These are phyloP conservation scores for Ceratina calcarata DNA, from an alignment of 1,140 invertebrate species.

Conservation along the genomic window DNA sequence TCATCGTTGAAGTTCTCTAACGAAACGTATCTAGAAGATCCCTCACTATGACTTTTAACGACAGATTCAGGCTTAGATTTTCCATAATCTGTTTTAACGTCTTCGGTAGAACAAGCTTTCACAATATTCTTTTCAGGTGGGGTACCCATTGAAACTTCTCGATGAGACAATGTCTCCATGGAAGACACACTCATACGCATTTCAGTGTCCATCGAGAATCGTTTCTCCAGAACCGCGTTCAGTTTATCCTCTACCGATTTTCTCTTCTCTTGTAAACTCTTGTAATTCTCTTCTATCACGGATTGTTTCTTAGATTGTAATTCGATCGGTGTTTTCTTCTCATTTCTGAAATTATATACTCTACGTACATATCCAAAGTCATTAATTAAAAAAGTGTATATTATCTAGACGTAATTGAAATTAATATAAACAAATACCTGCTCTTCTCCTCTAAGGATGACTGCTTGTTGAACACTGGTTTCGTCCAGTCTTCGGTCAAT, in stretches of 20 bases:
- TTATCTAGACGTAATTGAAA: neutral
- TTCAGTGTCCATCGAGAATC: constrained; percentile 70
- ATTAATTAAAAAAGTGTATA: neutral
- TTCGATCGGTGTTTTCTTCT: constrained; percentile 48
- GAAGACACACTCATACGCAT: constrained; percentile 60
- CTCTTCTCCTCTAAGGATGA: constrained; percentile 72
- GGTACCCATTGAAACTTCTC: constrained; percentile 36
- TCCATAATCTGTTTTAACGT: constrained; percentile 71
- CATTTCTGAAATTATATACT: constrained; percentile 52
- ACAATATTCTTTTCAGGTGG: constrained; percentile 60
- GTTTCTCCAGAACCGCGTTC: constrained; percentile 77
- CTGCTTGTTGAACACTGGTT: constrained; percentile 68
- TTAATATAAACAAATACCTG: constrained; percentile 52
- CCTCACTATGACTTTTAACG: constrained; percentile 71
- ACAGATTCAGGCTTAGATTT: constrained; percentile 56
- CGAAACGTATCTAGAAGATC: constrained; percentile 74
- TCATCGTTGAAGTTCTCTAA: constrained; percentile 72
- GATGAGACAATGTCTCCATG: constrained; percentile 55
- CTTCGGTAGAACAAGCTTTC: constrained; percentile 73
- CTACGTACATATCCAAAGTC: neutral
- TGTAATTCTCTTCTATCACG: constrained; percentile 55
- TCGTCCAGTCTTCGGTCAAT: constrained; percentile 69
- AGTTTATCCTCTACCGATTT: constrained; percentile 77
- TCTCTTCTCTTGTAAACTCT: constrained; percentile 75
- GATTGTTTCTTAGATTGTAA: constrained; percentile 54